A percentile compares a stretch with the other conserved stretches of the same genome.
phyloP scores from a whole-genome alignment of 2,797 vertebrate species.

The Okamejei kenojei region DNA sequence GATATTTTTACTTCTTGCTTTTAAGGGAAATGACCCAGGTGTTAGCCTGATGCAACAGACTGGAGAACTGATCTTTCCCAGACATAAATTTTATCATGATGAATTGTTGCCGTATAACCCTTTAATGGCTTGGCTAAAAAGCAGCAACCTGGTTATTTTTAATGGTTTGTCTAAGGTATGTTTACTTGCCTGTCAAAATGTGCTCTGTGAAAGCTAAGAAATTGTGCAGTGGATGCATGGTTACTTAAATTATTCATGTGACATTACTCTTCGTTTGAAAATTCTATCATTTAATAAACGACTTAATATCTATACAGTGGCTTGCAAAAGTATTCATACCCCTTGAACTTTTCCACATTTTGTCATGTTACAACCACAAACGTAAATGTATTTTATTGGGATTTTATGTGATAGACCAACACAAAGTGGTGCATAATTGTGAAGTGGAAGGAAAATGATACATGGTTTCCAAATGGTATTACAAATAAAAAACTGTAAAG shows the following conservation, averaged over 20 bases:
- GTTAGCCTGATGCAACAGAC: background rate
- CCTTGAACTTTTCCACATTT: too few relatives aligned
- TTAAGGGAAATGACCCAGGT: slow-evolving; percentile 42
- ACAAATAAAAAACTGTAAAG: too few relatives aligned
- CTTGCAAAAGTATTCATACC: too few relatives aligned
- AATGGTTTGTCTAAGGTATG: slow-evolving; percentile 47
- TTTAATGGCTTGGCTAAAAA: slow-evolving; percentile 48
- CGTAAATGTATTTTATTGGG: too few relatives aligned
- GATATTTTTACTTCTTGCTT: background rate
- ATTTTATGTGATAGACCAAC: too few relatives aligned
- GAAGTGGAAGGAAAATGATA: too few relatives aligned
- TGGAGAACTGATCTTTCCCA: slow-evolving; percentile 38
- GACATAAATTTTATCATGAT: slow-evolving; percentile 18
- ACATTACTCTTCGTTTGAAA: background rate
- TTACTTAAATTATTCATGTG: background rate
- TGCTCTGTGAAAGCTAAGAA: background rate
- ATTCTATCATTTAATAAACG: too few relatives aligned
- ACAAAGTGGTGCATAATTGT: too few relatives aligned
- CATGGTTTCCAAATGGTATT: too few relatives aligned
- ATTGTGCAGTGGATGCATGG: background rate
- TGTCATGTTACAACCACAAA: too few relatives aligned
- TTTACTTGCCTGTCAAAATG: background rate
- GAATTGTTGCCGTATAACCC: slow-evolving; percentile 44
- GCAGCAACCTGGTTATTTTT: slow-evolving; percentile 43
- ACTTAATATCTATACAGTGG: too few relatives aligned